Evolutionary conservation across 2,113 vertebrate genomes (phyloP), one percentile per base, ranked within the genome.

Genomic region (Oenanthe melanoleuca): DNA sequence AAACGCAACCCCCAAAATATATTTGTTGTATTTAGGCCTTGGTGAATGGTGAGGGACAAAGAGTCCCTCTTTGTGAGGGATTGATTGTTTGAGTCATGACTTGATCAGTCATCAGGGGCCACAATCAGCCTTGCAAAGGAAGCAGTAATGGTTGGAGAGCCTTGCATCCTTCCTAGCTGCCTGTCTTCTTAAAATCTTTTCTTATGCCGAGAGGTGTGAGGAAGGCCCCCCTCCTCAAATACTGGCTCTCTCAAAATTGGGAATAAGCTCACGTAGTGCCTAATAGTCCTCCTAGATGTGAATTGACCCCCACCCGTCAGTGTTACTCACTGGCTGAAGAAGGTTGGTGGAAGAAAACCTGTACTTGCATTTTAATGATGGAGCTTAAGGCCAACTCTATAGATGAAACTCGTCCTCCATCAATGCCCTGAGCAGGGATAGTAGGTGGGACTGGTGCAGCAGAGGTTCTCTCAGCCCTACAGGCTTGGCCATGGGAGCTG

Each of bases 281-380:
- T 28, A 20, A 52, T 3, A 3, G 7, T 37, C 25, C 31, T 66
- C 8, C n/a, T 73, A 34, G 26, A 29, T 0, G 2, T 66, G 19
- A 66, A 24, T 14, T 55, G 23, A 3, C 22, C 21, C 29, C 9
- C 11, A 21, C 6, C 3, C 21, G 34, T 37, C n/a, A 47, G 4
- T 31, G 38, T 25, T 38, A 34, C 14, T 81, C 19, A 3, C 25
- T 55, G 45, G 6, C 65, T 6, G 8, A 45, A 59, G 42, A 50
- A 33, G 14, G 13, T 2, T 73, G 55, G 8, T 6, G 24, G 50
- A 75, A 61, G 47, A 80, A 67, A 83, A 80, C 14, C 7, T 24
- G 4, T 63, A 56, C 25, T 57, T 72, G 14, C 26, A 8, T 72
- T 70, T 72, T 45, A 3, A 2, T n/a, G 23, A 11, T 0, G 0